phyloP scores from a whole-genome alignment of 2,888 invertebrate species.

The Eumacrocentrus americanus region DNA sequence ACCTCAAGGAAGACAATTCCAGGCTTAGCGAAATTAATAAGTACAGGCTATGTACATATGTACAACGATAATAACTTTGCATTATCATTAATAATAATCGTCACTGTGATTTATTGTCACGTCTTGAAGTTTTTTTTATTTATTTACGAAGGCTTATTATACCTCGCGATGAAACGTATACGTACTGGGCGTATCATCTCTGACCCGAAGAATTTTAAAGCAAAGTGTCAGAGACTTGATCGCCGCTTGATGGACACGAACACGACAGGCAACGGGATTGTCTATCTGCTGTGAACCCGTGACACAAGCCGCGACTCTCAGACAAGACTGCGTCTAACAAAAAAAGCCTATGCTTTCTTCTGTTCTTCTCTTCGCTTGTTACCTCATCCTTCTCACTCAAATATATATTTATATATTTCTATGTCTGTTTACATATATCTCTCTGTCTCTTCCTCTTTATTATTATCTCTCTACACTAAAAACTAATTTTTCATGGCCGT shows the following conservation, averaged over 20 bases:
- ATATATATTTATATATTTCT: constrained; percentile 28
- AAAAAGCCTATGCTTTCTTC: constrained; percentile 17
- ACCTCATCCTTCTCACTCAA: constrained; percentile 21
- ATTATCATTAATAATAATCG: constrained; percentile 50
- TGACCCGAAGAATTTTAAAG: constrained; percentile 16
- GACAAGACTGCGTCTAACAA: constrained; percentile 27
- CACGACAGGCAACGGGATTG: constrained; percentile 34
- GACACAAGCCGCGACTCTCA: constrained; percentile 25
- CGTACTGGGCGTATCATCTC: constrained; percentile 18
- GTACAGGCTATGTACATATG: constrained; percentile 62
- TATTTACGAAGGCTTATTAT: constrained; percentile 6
- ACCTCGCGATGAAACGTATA: no score
- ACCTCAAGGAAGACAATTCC: constrained; percentile 38
- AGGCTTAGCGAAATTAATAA: constrained; percentile 60
- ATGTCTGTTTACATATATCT: constrained; percentile 26
- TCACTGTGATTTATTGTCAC: constrained; percentile 46
- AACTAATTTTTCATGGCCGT: constrained; percentile 7
- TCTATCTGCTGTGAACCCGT: constrained; percentile 29
- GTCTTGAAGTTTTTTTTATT: constrained; percentile 28
- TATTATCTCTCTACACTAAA: constrained; percentile 9
- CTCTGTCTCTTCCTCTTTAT: constrained; percentile 35
- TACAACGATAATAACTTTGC: constrained; percentile 57
- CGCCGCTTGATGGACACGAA: neutral
- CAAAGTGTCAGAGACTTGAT: constrained; percentile 12
- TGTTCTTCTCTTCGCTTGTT: constrained; percentile 26